Evolutionary conservation across 2,888 invertebrate species (phyloP), one percentile per base, ranked within the genome.

Genomic region (Agapostemon virescens): DNA sequence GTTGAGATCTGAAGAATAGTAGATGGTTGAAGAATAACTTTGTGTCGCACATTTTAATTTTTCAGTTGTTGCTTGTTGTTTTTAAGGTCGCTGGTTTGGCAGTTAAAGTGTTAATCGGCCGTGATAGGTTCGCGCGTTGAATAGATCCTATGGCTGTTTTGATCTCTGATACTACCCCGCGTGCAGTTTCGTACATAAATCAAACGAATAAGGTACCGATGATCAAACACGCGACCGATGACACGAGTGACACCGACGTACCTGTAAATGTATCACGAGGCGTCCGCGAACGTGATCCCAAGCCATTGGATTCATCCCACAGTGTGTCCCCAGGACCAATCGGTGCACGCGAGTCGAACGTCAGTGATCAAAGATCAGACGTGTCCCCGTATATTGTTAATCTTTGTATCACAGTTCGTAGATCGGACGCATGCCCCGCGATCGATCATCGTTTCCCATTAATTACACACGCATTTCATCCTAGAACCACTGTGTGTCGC

Each of bases 391-490:
- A 17, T 36, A 38, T 30, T 63, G 15, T 74, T 86, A 71, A 82
- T 68, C 73, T 71, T 73, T 79, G 77, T 86, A 86, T 86, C 86
- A 86, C 86, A 86, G 85, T 83, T 79, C 79, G 78, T 79, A 83
- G 61, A 80, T 85, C 75, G 74, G 66, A 79, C 79, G 77, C 75
- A 69, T 79, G 74, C 58, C 81, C 79, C 85, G 69, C 81, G 83
- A 86, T 78, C 83, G 79, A 85, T 70, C 81, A 77, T 85, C 80
- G 63, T 86, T 85, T 81, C 74, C 79, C 81, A 74, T 85, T 82
- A 78, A 86, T 82, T 76, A 77, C 86, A 85, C 86, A 81, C 75
- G 85, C 83, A 78, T 83, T 69, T 83, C 69, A 73, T 73, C 61
- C 79, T 69, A 66, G 72, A 69, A 52, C 82, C 49, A 76, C 83